Evolutionary conservation across 2,113 vertebrate genomes (phyloP).

Genomic region (Callionymus lyra): DNA sequence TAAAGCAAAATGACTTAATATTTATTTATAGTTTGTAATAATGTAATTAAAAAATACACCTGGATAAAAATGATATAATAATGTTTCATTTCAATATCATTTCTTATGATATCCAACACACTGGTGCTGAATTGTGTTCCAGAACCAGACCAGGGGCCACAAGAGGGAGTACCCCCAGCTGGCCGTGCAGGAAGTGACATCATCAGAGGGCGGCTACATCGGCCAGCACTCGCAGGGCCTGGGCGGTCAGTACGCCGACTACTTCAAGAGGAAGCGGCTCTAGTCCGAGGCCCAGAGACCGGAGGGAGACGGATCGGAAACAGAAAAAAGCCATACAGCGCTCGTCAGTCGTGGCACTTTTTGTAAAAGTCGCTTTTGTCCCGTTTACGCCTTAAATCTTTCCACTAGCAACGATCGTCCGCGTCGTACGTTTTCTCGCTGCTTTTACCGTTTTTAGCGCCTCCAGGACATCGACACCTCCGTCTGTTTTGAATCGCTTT

Average conservation of each 20-base stretch:
- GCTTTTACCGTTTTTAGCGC: constrained; percentile 4
- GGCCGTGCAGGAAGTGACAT: constrained; percentile 69
- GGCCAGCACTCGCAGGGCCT: constrained; percentile 77
- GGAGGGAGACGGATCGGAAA: constrained; percentile 16
- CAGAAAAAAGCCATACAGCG: constrained; percentile 19
- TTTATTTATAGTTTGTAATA: too few species aligned
- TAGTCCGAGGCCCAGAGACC: constrained; percentile 53
- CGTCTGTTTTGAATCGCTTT: constrained; percentile 12
- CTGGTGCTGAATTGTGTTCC: constrained; percentile 10
- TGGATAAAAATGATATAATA: too few species aligned
- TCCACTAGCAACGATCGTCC: constrained; percentile 45
- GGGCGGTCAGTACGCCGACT: constrained; percentile 74
- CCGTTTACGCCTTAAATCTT: constrained; percentile 71
- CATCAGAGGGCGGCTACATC: constrained; percentile 63
- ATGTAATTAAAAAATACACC: too few species aligned
- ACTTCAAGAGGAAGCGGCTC: constrained; percentile 92
- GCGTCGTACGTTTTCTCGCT: constrained; percentile 5
- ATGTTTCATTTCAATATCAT: too few species aligned
- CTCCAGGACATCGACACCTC: constrained; percentile 23
- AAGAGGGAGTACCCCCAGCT: constrained; percentile 83
- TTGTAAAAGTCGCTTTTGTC: constrained; percentile 53
- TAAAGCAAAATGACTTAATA: too few species aligned
- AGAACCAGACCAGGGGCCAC: constrained; percentile 73
- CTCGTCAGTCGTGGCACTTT: constrained; percentile 56
- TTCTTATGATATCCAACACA: too few species aligned